Evolutionary conservation across 2,888 invertebrate species (phyloP), one percentile per base, ranked within the genome.

Genomic region (Sinhomidia bicolor): DNA sequence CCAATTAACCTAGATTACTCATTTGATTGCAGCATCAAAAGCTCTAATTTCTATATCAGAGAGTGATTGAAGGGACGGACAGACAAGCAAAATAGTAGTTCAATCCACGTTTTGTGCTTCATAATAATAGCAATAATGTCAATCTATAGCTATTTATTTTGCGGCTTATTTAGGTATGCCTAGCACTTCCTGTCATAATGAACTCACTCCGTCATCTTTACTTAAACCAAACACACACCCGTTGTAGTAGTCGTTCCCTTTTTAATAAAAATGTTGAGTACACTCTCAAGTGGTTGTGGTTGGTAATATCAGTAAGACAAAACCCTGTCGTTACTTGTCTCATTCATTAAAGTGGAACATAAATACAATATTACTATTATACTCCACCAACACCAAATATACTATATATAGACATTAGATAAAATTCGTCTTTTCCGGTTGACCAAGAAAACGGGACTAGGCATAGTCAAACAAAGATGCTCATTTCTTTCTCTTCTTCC

Each of bases 381-480:
- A n/a, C n/a, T n/a, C n/a, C n/a, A n/a, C n/a, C n/a, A n/a, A n/a
- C n/a, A n/a, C n/a, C n/a, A n/a, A n/a, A n/a, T n/a, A n/a, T n/a
- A n/a, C n/a, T n/a, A n/a, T n/a, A n/a, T n/a, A n/a, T n/a, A 29
- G 29, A 65, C 65, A 41, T 32, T 32, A 17, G 36, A 36, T 36
- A 17, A 36, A 68, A 68, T 68, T 68, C 41, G 36, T 32, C 68
- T 68, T 68, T 68, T 41, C 41, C 68, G 41, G 68, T 68, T 68
- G 68, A 68, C 68, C 68, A 68, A 60, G 23, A 26, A 26, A 60
- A 60, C 4, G 36, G 23, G 12, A 12, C 60, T 9, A 6, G 9
- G 9, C 36, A 36, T 4, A 36, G 60, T 20, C 9, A 23, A 60
- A n/a, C 7, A 26, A 20, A 60, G 20, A 26, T 3, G 26, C n/a